phyloP scores from a whole-genome alignment of 2,888 invertebrate species.

The Cephus spinipes region DNA sequence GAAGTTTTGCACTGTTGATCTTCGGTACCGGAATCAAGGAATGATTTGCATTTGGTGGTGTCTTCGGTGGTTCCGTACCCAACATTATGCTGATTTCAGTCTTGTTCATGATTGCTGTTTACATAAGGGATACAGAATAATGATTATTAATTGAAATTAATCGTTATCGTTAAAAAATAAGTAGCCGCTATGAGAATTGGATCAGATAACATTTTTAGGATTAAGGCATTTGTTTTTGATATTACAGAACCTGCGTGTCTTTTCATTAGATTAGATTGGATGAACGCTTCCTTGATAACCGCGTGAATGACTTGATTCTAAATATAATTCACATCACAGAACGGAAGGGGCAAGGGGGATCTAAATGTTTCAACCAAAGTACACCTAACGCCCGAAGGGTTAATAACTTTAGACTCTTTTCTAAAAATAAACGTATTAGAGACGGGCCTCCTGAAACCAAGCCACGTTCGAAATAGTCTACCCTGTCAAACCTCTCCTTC shows the following conservation, averaged over 20 bases:
- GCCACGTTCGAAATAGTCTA: constrained; percentile 35
- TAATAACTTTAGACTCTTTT: constrained; percentile 52
- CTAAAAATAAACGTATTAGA: constrained; percentile 50
- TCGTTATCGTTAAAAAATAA: neutral
- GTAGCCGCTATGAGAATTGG: neutral
- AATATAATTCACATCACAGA: neutral
- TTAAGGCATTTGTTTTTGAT: neutral
- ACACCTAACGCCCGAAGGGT: constrained; percentile 37
- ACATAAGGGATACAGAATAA: neutral
- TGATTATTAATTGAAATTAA: neutral
- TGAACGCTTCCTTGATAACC: neutral
- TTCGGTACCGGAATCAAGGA: constrained; percentile 62
- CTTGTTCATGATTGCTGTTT: constrained; percentile 47
- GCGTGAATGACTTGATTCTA: neutral
- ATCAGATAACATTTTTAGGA: neutral
- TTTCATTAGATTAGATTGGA: neutral
- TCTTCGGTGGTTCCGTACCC: constrained; percentile 31
- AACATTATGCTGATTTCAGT: constrained; percentile 55
- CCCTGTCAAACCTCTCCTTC: constrained; percentile 1
- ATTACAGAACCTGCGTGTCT: neutral
- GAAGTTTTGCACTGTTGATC: constrained; percentile 44
- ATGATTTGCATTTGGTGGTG: constrained; percentile 46
- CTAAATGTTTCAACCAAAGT: constrained; percentile 26
- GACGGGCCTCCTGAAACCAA: constrained; percentile 17
- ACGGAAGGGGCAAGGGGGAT: neutral